Evolutionary conservation across 2,888 invertebrate species (phyloP), one percentile per base, ranked within the genome.

Genomic region (Camponotus fellah): DNA sequence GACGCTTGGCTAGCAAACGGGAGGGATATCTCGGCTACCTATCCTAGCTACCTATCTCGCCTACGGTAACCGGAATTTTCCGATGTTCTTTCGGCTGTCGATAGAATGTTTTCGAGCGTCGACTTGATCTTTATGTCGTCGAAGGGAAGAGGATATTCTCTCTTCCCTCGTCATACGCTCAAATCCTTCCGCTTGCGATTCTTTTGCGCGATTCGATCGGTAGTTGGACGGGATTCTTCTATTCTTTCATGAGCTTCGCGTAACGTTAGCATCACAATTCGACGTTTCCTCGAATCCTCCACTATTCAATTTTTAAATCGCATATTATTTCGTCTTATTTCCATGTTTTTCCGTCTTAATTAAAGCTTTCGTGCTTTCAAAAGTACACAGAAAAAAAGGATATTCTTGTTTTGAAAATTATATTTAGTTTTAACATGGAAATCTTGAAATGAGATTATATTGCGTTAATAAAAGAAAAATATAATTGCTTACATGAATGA

Each of bases 1-100:
- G 81, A 66, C 79, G 60, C 58, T 79, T 79, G 77, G 77, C 69
- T 79, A 79, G 77, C 77, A 79, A 79, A 79, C 77, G 69, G 58
- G 69, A 79, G 58, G 58, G 58, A 79, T 79, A 79, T 79, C 69
- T 26, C 6, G 32, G 26, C 26, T 26, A 26, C 26, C 26, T 26
- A 26, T 26, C 34, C 34, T 53, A 66, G n/a, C 69, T 77, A 58
- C 17, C 46, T 75, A 53, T 37, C 37, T 66, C 56, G 40, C 66
- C 68, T 60, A 21, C 60, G 46, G 34, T 71, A 21, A 46, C 46
- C 79, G 77, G 77, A 79, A 79, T 79, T 69, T 43, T 53, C 49
- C 71, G 79, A 80, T 46, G 72, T 80, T 72, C 79, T 62, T 71
- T 72, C n/a, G 46, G 46, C 60, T 71, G 72, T 71, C 79, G 79